Evolutionary conservation across 2,797 vertebrate species (phyloP).

Genomic region (Xenops minutus): DNA sequence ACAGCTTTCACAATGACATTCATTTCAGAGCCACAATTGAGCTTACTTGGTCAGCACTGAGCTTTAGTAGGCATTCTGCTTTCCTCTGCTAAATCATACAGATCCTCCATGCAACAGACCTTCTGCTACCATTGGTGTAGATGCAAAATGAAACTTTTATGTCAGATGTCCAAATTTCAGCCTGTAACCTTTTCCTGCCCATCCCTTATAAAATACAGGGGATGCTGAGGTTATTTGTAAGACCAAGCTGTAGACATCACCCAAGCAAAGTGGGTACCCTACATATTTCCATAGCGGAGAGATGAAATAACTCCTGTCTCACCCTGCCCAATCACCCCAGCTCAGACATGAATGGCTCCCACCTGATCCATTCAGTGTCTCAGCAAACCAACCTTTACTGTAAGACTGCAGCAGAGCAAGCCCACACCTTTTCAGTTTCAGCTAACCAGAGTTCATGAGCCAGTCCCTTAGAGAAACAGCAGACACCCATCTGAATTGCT

Average conservation of each 20-base stretch:
- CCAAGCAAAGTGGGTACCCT: background rate
- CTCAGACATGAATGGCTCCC: background rate
- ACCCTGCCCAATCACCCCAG: background rate
- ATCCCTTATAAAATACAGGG: background rate
- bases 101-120: background rate
- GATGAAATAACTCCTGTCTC: background rate
- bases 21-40: background rate
- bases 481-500: background rate
- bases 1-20: background rate
- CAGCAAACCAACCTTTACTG: background rate
- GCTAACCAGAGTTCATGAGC: background rate
- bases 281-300: background rate
- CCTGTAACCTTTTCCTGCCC: background rate
- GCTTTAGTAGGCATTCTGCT: background rate
- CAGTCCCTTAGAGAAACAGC: background rate
- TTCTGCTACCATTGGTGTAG: background rate
- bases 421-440: background rate
- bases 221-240: background rate
- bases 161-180: background rate
- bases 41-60: background rate
- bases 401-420: background rate
- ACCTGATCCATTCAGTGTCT: fast-evolving
- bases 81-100: background rate
- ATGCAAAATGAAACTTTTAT: background rate
- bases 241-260: background rate